Evolutionary conservation across 2,888 invertebrate species (phyloP), one percentile per base, ranked within the genome.

Genomic region (Drosophila conformis): DNA sequence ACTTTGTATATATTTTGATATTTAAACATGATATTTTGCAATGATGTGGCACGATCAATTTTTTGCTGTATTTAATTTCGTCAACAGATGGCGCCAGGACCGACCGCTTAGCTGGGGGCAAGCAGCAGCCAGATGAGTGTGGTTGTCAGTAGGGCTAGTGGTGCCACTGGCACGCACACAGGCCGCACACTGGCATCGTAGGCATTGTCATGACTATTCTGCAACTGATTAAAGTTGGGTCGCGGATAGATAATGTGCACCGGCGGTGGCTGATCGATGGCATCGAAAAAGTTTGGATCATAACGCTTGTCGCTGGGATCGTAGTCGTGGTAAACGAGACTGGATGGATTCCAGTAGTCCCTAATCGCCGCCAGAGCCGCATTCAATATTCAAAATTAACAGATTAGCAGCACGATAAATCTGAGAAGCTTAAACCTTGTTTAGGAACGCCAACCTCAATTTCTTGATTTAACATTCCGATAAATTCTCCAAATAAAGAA

Each of bases 191-290:
- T 76, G 4, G 64, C 72, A 54, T 58, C 74, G 61, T 68, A 57
- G 40, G 60, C 66, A 31, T 54, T 56, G 31, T 68, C 79, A 18
- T 69, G 57, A 35, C 63, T 83, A 40, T 82, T 73, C n/a, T 82
- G 80, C 35, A 80, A 61, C 15, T 79, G 78, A 52, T 83, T 86
- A 33, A 83, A 86, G 15, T 91, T 90, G 36, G 95, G 95, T 86
- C 95, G 95, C 57, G 95, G 95, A 93, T 96, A 95, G 86, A 95
- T 94, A 90, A 96, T 95, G 91, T 95, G 95, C 69, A 95, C 95
- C 66, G 95, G 95, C 61, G 95, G 95, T 52, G 95, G 95, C 76
- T 95, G 95, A 85, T 95, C 94, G 80, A 95, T 94, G 80, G 95
- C 95, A 91, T 96, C 95, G 84, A 95, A 96, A 83, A 94, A 94